Conservation (phyloP, 2,113 vertebrate species). For the Engystomops pustulosus region DNA sequence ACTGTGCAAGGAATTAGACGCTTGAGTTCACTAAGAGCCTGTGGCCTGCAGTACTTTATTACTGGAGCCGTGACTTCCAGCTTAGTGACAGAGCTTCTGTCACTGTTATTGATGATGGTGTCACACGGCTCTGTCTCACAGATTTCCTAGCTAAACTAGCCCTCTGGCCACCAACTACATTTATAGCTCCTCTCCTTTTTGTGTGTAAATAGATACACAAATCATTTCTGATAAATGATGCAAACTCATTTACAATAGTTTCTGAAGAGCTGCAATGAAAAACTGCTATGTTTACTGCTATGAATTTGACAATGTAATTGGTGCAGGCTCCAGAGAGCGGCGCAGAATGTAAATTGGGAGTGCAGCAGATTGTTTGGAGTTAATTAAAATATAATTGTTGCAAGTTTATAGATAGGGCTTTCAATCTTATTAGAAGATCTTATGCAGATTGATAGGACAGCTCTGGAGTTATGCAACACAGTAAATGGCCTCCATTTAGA, state of each 20-base stretch:
- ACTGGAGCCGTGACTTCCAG: constrained; percentile 35
- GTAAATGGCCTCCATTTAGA: too few species aligned
- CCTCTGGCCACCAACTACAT: constrained; percentile 43
- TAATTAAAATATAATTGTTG: constrained; percentile 1
- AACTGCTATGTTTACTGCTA: neutral
- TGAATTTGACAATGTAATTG: neutral
- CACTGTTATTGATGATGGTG: constrained; percentile 53
- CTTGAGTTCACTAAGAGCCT: constrained; percentile 58
- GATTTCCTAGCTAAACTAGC: constrained; percentile 39
- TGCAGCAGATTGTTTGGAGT: neutral
- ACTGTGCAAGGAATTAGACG: constrained; percentile 48
- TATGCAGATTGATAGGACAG: too few species aligned
- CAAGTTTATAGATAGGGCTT: neutral
- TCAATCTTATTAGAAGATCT: neutral
- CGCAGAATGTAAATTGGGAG: neutral
- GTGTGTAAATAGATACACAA: constrained; percentile 1
- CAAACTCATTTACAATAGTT: neutral
- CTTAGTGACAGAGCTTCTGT: constrained; percentile 44
- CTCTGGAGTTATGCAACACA: too few species aligned
- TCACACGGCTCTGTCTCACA: constrained; percentile 37
- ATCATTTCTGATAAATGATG: neutral
- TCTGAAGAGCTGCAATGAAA: neutral
- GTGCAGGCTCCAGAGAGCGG: neutral
- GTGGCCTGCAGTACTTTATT: constrained; percentile 52
- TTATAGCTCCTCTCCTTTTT: neutral